These are phyloP conservation scores for Malachius bipustulatus DNA, from an alignment of 2,888 invertebrate species.

Conservation along the genomic window DNA sequence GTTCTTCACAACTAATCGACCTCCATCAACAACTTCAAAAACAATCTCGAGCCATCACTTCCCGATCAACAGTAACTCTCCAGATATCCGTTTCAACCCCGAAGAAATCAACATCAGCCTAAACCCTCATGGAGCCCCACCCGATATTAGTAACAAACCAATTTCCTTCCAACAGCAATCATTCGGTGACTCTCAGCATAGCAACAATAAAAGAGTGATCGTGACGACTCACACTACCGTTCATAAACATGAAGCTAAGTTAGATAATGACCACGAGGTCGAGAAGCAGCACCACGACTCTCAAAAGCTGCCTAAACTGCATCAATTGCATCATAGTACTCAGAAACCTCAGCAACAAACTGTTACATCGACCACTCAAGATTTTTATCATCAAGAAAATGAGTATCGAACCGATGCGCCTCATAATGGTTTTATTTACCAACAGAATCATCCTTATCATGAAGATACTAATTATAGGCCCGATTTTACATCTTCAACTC, in stretches of 20 bases:
- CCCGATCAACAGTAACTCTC: constrained; percentile 24
- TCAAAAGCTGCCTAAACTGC: background rate
- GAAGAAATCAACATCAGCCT: constrained; percentile 36
- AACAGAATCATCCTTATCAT: constrained; percentile 7
- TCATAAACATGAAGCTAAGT: constrained; percentile 7
- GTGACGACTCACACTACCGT: constrained; percentile 31
- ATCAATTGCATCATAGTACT: background rate
- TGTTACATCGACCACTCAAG: constrained; percentile 26
- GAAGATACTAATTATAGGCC: constrained; percentile 12
- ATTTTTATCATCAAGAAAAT: constrained; percentile 22
- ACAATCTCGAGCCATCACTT: constrained; percentile 29
- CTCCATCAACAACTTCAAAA: constrained; percentile 21
- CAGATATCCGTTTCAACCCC: constrained; percentile 35
- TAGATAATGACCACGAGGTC: background rate
- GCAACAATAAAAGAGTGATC: constrained; percentile 28
- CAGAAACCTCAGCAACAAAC: constrained; percentile 14
- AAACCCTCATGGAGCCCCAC: constrained; percentile 31
- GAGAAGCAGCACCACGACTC: background rate
- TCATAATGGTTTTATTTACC: constrained; percentile 2
- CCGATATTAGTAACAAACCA: constrained; percentile 28
- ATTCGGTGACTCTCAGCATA: constrained; percentile 18
- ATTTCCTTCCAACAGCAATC: constrained; percentile 17
- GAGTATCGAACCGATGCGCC: background rate
- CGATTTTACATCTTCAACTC: constrained; percentile 18
- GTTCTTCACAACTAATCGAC: constrained; percentile 19